phyloP scores from a whole-genome alignment of 2,797 vertebrate genomes.

The Micromesistius poutassou region DNA sequence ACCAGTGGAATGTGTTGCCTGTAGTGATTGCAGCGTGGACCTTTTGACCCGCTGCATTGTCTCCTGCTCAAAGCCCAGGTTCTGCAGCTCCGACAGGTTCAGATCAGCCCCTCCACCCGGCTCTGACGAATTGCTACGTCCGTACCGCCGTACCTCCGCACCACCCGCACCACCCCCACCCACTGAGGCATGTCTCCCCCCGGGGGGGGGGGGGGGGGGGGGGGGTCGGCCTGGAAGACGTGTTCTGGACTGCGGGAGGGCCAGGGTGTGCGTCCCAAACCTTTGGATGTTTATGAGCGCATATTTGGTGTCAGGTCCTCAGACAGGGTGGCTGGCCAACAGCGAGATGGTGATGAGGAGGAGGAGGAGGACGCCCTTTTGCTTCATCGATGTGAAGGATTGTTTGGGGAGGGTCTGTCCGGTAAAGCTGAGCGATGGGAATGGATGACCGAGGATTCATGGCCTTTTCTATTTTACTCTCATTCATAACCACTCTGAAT shows the following conservation, averaged over 20 bases:
- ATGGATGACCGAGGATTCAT: slow-evolving; percentile 4
- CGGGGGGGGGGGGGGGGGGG: too few relatives aligned
- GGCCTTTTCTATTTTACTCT: slow-evolving; percentile 9
- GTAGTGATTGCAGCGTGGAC: slow-evolving; percentile 52
- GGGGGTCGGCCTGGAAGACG: slow-evolving; percentile 27
- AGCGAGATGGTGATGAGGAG: neutral
- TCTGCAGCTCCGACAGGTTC: slow-evolving; percentile 56
- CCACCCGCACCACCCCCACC: neutral
- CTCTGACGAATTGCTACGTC: slow-evolving; percentile 55
- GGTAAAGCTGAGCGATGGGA: slow-evolving; percentile 21
- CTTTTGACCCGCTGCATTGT: slow-evolving; percentile 63
- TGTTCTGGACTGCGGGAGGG: neutral
- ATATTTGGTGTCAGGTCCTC: neutral
- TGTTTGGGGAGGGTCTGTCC: slow-evolving; percentile 11
- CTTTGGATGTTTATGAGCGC: slow-evolving; percentile 2
- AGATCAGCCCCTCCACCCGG: slow-evolving; percentile 52
- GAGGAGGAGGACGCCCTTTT: neutral
- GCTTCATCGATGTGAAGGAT: slow-evolving; percentile 6
- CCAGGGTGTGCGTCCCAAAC: too few relatives aligned
- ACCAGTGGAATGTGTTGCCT: slow-evolving; percentile 59
- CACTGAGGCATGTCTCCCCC: neutral
- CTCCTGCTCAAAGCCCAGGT: slow-evolving; percentile 49
- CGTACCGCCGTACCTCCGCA: slow-evolving; percentile 33
- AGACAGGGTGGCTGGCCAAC: neutral
- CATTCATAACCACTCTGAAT: slow-evolving; percentile 19